Percentiles rank a stretch among this genome's conserved stretches.
phyloP scores from a whole-genome alignment of 2,888 invertebrate genomes.

The Tetragnatha montana region DNA sequence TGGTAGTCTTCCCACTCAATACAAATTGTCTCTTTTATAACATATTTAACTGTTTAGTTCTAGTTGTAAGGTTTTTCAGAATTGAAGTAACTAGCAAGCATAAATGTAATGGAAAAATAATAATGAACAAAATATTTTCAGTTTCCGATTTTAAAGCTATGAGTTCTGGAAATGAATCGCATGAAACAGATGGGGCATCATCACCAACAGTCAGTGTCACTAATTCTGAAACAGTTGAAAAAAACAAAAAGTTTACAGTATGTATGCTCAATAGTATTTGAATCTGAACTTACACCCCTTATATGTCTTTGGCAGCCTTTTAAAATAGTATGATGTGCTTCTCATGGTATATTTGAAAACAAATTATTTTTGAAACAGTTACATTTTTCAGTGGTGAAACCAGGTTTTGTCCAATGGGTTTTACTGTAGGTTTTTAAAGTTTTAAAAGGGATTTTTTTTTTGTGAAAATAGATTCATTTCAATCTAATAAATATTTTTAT shows the following conservation, averaged over 20 bases:
- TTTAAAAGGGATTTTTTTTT: too few species aligned
- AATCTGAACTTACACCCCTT: background rate
- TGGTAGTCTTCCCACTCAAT: too few species aligned
- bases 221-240: constrained; percentile 77
- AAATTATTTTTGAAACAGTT: background rate
- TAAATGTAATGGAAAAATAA: too few species aligned
- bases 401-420: too few species aligned
- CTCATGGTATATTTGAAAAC: background rate
- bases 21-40: too few species aligned
- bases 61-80: too few species aligned
- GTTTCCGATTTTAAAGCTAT: constrained; percentile 38
- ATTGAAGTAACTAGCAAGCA: too few species aligned
- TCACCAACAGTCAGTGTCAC: constrained; percentile 73
- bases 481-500: too few species aligned
- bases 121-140: background rate
- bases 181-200: constrained; percentile 38
- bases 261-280: background rate
- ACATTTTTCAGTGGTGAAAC: too few species aligned
- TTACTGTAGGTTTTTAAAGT: too few species aligned
- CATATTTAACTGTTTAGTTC: too few species aligned
- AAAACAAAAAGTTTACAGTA: constrained; percentile 77
- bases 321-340: background rate
- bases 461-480: too few species aligned
- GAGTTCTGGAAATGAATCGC: constrained; percentile 43
- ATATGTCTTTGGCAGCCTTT: background rate